Evolutionary conservation across 2,888 invertebrate genomes (phyloP).

Genomic region (Drosophila anomalata): DNA sequence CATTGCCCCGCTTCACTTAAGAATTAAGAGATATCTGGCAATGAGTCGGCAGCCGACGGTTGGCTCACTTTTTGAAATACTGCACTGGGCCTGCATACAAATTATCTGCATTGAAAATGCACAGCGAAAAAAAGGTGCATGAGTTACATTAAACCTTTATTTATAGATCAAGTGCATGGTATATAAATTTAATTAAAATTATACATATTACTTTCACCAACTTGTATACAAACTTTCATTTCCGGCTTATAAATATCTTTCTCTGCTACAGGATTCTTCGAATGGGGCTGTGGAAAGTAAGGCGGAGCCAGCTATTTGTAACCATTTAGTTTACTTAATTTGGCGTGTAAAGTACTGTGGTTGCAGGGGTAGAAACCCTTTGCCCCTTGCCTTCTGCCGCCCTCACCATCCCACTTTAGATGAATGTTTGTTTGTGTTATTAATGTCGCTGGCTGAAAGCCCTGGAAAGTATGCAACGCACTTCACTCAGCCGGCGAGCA

Average conservation of each 20-base stretch:
- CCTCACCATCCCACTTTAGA: constrained; percentile 20
- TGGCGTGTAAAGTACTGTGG: constrained; percentile 53
- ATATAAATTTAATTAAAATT: neutral
- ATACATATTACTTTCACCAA: neutral
- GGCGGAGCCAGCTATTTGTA: constrained; percentile 38
- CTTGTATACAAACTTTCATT: neutral
- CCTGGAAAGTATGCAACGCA: constrained; percentile 55
- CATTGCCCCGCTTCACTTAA: constrained; percentile 56
- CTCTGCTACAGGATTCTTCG: neutral
- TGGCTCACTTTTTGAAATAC: constrained; percentile 42
- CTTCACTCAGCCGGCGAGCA: constrained; percentile 48
- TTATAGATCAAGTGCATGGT: neutral
- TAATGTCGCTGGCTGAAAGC: constrained; percentile 59
- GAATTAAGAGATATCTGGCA: constrained; percentile 59
- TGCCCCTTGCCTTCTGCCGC: neutral
- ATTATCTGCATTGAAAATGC: constrained; percentile 32
- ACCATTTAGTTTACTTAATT: constrained; percentile 56
- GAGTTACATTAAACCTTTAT: neutral
- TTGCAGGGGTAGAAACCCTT: neutral
- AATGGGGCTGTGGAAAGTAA: neutral
- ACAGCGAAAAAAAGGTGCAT: constrained; percentile 1
- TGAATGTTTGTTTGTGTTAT: constrained; percentile 57
- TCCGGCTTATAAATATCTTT: neutral
- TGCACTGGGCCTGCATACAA: constrained; percentile 27
- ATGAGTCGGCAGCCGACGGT: constrained; percentile 25